Evolutionary conservation across 2,113 vertebrate species (phyloP), one percentile per base, ranked within the genome.

Genomic region (Saccopteryx leptura): DNA sequence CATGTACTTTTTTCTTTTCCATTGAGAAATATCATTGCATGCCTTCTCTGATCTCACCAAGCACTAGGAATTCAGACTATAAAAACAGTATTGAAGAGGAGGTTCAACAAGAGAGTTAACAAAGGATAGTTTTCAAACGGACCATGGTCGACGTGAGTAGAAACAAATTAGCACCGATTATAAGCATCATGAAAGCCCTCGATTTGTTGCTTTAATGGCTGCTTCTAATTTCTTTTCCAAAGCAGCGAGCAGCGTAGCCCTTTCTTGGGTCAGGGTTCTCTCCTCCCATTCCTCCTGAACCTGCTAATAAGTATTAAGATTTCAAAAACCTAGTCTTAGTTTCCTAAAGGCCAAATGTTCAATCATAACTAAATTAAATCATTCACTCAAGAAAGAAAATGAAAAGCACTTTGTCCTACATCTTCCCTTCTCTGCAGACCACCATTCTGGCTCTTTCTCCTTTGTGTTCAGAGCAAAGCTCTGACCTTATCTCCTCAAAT

Each of bases 121-220:
- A 72, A 71, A 60, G 12, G 84, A 33, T 19, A 48, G 9, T 60
- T 71, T 71, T 66, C 33, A 63, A 52, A 46, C 33, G 28, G 18
- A 18, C 4, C 60, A 14, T 19, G 50, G 3, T 0, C 79, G 56
- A 28, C 1, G 28, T n/a, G 31, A 69, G 1, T 1, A 1, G 11
- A 63, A 24, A 4, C 2, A 66, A 0, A 87, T 9, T 28, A 24
- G 26, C 10, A 10, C 2, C 21, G 21, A 65, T 50, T n/a, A 13
- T 15, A 50, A 60, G 7, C 56, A 81, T 26, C 18, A 19, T 0
- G 52, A 56, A 61, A 83, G 9, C 24, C 17, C 58, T 26, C 18
- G 61, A 17, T 48, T 21, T 54, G 13, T 46, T 21, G 5, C 13
- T 69, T 46, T 48, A 1, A 6, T 31, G 63, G 13, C 5, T 6